phyloP scores from a whole-genome alignment of 92 coral and sea anemone species.

The Zoanthus gigantus region DNA sequence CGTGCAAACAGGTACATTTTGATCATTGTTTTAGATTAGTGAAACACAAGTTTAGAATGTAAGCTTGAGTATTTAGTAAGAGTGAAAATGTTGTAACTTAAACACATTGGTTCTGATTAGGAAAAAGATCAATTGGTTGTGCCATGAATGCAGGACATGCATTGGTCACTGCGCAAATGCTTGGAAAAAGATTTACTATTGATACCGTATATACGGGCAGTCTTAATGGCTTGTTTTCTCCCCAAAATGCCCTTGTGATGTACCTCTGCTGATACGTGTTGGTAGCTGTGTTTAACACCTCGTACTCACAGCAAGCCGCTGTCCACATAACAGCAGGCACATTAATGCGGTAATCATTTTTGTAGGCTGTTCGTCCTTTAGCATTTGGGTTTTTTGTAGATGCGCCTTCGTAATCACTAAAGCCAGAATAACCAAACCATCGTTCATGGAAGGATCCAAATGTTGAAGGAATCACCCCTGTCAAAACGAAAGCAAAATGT shows the following conservation, averaged over 20 bases:
- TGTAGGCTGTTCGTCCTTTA: neutral
- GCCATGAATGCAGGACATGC: neutral
- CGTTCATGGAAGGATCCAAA: neutral
- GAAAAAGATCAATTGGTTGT: neutral
- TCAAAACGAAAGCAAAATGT: neutral
- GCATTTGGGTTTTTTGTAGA: neutral
- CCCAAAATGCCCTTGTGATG: slow-evolving; percentile 10
- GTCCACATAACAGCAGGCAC: slow-evolving; percentile 32
- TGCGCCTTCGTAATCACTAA: neutral
- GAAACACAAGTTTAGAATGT: too few relatives aligned
- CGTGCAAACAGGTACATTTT: too few relatives aligned
- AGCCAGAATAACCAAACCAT: slow-evolving; percentile 2
- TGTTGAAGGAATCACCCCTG: slow-evolving; percentile 19
- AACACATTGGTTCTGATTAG: neutral
- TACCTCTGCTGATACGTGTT: neutral
- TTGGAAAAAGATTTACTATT: neutral
- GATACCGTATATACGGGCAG: neutral
- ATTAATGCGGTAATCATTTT: slow-evolving; percentile 11
- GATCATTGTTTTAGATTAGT: too few relatives aligned
- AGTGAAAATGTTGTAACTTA: neutral
- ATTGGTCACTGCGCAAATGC: neutral
- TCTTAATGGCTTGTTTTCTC: neutral
- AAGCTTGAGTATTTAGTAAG: too few relatives aligned
- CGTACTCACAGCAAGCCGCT: slow-evolving; percentile 24
- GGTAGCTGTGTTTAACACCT: neutral